phyloP scores from a whole-genome alignment of 2,797 vertebrate genomes.

The Carcharodon carcharias region DNA sequence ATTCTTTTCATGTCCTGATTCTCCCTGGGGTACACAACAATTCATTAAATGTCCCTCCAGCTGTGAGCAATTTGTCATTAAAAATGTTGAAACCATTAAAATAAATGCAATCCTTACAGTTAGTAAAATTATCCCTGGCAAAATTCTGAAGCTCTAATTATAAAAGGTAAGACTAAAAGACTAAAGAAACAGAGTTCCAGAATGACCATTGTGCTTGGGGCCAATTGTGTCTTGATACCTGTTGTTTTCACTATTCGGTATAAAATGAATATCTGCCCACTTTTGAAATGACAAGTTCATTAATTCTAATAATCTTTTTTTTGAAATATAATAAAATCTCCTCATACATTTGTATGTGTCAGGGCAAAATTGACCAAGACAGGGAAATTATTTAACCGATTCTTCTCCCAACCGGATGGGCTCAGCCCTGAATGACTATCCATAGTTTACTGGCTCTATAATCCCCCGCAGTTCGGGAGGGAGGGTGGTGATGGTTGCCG shows the following conservation, averaged over 20 bases:
- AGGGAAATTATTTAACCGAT: background rate
- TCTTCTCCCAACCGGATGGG: too few relatives aligned
- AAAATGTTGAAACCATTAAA: background rate
- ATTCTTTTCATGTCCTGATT: background rate
- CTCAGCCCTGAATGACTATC: too few relatives aligned
- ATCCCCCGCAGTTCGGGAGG: background rate
- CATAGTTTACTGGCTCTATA: background rate
- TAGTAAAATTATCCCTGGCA: background rate
- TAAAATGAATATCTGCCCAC: background rate
- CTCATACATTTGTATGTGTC: background rate
- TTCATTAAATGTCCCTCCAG: background rate
- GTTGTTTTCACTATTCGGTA: background rate
- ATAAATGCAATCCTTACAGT: background rate
- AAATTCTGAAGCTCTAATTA: background rate
- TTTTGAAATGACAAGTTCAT: background rate
- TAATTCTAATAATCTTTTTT: background rate
- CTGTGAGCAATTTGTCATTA: too few relatives aligned
- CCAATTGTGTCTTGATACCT: background rate
- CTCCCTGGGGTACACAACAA: background rate
- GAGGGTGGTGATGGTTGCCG: background rate
- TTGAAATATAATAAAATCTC: background rate
- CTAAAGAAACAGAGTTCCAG: background rate
- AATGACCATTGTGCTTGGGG: background rate
- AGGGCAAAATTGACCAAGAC: background rate
- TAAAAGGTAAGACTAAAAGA: background rate